Evolutionary conservation across 2,888 invertebrate genomes (phyloP), one percentile per base, ranked within the genome.

Genomic region (Cephus pulcher): DNA sequence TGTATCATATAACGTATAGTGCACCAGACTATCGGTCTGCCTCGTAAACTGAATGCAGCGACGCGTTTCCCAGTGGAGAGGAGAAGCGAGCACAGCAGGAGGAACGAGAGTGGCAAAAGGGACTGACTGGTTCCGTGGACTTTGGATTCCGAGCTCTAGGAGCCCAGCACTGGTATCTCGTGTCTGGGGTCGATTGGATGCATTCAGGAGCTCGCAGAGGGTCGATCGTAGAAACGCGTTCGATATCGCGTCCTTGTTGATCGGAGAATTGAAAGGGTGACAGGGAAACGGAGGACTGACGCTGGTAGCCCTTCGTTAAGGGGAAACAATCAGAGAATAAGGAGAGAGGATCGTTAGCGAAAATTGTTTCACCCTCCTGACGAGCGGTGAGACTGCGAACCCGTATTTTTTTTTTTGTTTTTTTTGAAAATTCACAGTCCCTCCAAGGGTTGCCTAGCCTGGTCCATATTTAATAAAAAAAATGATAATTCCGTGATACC

Each of bases 11-110:
- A 85, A 84, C 84, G 84, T 83, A 84, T 84, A 89, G 89, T 88
- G 87, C 85, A 84, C 86, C 87, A 88, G 89, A 89, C 89, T 87
- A 88, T 86, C 88, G 88, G 89, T 88, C 88, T 85, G 85, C 81
- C 84, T 89, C 90, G 88, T 90, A 89, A 90, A 90, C 85, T 86
- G 87, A 84, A 85, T 85, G 85, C 86, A 86, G 85, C 84, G 86
- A 82, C 83, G 83, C 9, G 56, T 56, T 23, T 56, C 56, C 56
- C 56, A 15, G 56, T 2, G 56, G 56, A 56, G 23, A 56, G 56
- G 23, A 23, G 23, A 56, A 56, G 23, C 23, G 2, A 15, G 40
- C 40, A 6, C 40, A 40, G 40, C 40, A 40, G 56, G 56, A 56
- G 23, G 56, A 56, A 56, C 56, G 56, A 23, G 23, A 56, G 56